Base-by-base conservation (phyloP, 2,113 vertebrate species). In the Panthera tigris region DNA sequence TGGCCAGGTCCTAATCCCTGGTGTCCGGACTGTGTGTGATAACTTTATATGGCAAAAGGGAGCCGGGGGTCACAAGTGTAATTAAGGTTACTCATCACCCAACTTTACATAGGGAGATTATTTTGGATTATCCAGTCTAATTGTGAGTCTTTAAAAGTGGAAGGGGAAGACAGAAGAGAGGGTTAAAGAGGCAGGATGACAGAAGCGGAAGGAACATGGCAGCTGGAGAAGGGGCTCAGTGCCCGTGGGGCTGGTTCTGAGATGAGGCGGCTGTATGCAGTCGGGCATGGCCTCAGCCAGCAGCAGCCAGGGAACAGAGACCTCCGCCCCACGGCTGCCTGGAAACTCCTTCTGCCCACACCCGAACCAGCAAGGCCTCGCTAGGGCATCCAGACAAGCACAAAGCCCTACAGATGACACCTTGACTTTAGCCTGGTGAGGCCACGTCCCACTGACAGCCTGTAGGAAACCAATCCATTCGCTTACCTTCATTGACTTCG, bases 401-500 rank as follows among this genome's bases (percentile, higher is more conserved):
- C 11, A 0, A 23, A 41, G 91, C 1, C 50, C 71, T 50, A 52
- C 39, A 4, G 3, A 48, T 12, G 0, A 1, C 29, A 13, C 33
- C 3, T 2, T 7, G 31, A 15, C 13, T 13, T n/a, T 10, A 23
- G 23, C 50, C 11, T 5, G 0, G 57, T 0, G 63, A 71, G 36
- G 74, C 39, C 15, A 2, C 0, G 1, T 19, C 36, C 19, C 6
- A 25, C 78, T 66, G 57, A 31, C 1, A 2, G 2, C 18, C 65
- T 14, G 0, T 8, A 21, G 50, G 27, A 50, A 69, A 29, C 21
- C 0, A 85, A 12, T 52, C 65, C 68, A 73, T 36, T 94, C 66
- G 89, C 99, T 99, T 99, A 99, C 99, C 99, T 99, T 99, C 99
- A 80, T 99, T 99, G 98, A 99, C 99, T 99, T 99, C 99, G 19